phyloP scores from a whole-genome alignment of 2,797 vertebrate species.

The Ciconia nigra region DNA sequence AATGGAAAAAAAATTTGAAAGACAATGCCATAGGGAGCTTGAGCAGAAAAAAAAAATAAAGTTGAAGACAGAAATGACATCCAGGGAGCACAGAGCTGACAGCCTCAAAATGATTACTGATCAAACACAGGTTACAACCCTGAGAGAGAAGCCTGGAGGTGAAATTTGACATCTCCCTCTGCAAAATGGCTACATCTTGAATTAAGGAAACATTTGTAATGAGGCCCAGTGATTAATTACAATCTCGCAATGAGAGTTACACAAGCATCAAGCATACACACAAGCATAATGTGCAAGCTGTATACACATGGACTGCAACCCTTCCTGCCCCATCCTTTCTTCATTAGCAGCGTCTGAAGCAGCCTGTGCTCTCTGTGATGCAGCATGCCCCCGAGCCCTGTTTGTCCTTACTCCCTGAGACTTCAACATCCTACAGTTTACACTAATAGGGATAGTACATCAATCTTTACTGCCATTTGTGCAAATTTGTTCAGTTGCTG shows the following conservation, averaged over 20 bases:
- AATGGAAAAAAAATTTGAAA: not conserved
- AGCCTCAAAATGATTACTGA: not conserved
- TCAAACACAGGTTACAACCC: not conserved
- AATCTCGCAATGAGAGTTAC: not conserved
- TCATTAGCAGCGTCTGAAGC: fast-evolving
- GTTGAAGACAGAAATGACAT: fast-evolving
- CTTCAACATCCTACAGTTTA: not conserved
- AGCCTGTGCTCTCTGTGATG: not conserved
- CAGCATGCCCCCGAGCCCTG: fast-evolving
- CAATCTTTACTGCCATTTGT: not conserved
- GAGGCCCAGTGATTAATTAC: not conserved
- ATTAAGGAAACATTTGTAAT: not conserved
- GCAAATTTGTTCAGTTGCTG: not conserved
- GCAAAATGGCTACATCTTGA: not conserved
- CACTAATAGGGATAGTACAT: not conserved
- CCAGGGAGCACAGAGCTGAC: not conserved
- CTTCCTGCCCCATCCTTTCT: not conserved
- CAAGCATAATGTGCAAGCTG: not conserved
- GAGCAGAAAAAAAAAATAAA: not conserved
- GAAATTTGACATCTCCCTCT: not conserved
- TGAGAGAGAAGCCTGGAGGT: not conserved
- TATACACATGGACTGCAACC: not conserved
- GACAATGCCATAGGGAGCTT: not conserved
- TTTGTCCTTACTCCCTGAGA: not conserved
- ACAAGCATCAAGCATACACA: fast-evolving